Conservation (phyloP, 2,888 invertebrate genomes). For the Chalcis sispes region DNA sequence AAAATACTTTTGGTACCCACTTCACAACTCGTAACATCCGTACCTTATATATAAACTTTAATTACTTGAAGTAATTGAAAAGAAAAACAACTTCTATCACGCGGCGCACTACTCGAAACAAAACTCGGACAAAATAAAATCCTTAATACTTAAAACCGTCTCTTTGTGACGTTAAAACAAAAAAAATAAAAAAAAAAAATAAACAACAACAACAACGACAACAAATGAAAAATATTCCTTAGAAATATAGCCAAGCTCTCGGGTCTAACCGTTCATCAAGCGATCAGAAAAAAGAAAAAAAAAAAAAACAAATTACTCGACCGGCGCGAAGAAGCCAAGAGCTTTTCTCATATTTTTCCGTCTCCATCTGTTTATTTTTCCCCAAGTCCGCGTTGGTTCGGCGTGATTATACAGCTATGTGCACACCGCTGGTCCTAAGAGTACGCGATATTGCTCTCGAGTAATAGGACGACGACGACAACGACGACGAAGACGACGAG, state of each 20-base stretch:
- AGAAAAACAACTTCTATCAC: neutral
- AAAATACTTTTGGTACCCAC: neutral
- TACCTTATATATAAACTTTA: neutral
- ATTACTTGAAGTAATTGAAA: neutral
- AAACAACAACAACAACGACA: no score
- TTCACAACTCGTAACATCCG: neutral
- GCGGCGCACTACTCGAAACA: neutral
- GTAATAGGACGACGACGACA: no score
- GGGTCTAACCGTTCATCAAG: neutral
- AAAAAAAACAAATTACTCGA: no score
- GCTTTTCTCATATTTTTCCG: neutral
- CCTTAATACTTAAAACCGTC: neutral
- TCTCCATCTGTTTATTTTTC: conserved; percentile 2
- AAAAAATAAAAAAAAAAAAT: no score
- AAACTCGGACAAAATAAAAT: neutral
- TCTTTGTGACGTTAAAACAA: no score
- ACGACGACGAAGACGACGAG: conserved; percentile 10
- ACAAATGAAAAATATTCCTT: conserved; percentile 5
- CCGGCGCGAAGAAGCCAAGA: no score
- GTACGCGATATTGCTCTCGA: neutral
- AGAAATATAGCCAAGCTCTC: neutral
- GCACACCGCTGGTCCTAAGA: neutral
- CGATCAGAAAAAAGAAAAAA: neutral
- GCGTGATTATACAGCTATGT: conserved; percentile 30
- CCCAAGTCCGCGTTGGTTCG: neutral